phyloP scores from a whole-genome alignment of 2,797 vertebrate genomes.

The Molossus alvarezi region DNA sequence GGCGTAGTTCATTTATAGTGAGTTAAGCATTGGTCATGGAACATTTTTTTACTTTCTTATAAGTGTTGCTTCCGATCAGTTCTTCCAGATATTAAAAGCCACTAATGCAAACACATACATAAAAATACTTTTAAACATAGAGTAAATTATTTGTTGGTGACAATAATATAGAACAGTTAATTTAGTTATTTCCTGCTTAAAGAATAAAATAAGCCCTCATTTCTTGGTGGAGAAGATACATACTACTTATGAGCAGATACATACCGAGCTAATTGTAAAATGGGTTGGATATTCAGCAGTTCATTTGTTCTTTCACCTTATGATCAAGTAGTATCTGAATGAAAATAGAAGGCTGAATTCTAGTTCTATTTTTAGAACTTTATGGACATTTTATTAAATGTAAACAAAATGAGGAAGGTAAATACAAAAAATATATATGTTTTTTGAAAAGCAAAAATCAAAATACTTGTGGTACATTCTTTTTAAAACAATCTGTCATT shows the following conservation, averaged over 20 bases:
- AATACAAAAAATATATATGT: neutral
- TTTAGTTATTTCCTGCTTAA: slow-evolving; percentile 4
- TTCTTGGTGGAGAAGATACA: slow-evolving; percentile 52
- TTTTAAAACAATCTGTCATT: slow-evolving; percentile 57
- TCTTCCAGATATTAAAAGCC: neutral
- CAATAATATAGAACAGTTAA: neutral
- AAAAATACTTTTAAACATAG: slow-evolving; percentile 11
- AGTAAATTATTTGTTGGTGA: neutral
- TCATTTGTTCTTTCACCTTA: neutral
- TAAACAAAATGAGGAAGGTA: neutral
- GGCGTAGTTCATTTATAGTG: neutral
- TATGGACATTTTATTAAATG: slow-evolving; percentile 29
- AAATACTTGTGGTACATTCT: slow-evolving; percentile 74
- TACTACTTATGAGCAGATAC: neutral
- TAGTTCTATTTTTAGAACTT: neutral
- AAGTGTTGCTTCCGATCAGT: slow-evolving; percentile 16
- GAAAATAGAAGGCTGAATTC: slow-evolving; percentile 39
- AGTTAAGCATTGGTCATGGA: neutral
- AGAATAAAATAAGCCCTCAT: slow-evolving; percentile 24
- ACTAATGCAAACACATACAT: neutral
- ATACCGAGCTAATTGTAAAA: slow-evolving; percentile 4
- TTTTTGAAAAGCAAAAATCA: slow-evolving; percentile 42
- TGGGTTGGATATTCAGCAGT: neutral
- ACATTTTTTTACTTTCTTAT: neutral
- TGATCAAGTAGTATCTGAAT: neutral